phyloP scores from a whole-genome alignment of 2,888 invertebrate species.

The Epirrhoe tristata region DNA sequence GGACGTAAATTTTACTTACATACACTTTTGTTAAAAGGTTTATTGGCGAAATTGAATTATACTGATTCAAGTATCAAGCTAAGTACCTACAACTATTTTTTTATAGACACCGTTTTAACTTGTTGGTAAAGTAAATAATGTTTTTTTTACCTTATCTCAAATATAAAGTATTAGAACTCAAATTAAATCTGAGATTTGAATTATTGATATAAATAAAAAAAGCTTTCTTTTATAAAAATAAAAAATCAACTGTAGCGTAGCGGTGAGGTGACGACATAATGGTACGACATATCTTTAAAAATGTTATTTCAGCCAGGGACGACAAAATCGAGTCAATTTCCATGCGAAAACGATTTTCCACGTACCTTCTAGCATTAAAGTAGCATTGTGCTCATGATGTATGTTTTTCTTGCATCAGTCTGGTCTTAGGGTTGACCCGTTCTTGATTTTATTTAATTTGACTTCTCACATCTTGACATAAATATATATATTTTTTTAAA shows the following conservation, averaged over 20 bases:
- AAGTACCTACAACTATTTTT: neutral
- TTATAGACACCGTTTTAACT: neutral
- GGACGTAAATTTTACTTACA: conserved; percentile 34
- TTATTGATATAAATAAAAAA: too few relatives aligned
- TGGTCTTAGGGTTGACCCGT: conserved; percentile 29
- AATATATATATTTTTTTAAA: conserved; percentile 2
- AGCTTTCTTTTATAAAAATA: too few relatives aligned
- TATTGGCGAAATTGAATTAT: conserved; percentile 6
- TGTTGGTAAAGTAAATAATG: too few relatives aligned
- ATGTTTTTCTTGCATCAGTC: conserved; percentile 74
- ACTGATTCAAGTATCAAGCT: too few relatives aligned
- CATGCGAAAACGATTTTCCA: conserved; percentile 68
- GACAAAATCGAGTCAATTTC: conserved; percentile 62
- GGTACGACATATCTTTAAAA: conserved; percentile 25
- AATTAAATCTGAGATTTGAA: too few relatives aligned
- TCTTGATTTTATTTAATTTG: neutral
- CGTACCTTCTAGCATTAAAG: conserved; percentile 68
- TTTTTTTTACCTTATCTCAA: too few relatives aligned
- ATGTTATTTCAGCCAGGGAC: conserved; percentile 75
- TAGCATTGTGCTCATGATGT: conserved; percentile 77
- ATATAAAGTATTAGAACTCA: too few relatives aligned
- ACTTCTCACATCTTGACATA: neutral
- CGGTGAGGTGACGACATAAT: neutral
- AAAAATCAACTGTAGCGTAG: too few relatives aligned
- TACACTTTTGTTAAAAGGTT: conserved; percentile 28